Base-by-base conservation (phyloP, 1,140 invertebrate genomes). In the Drosophila quadrilineata region DNA sequence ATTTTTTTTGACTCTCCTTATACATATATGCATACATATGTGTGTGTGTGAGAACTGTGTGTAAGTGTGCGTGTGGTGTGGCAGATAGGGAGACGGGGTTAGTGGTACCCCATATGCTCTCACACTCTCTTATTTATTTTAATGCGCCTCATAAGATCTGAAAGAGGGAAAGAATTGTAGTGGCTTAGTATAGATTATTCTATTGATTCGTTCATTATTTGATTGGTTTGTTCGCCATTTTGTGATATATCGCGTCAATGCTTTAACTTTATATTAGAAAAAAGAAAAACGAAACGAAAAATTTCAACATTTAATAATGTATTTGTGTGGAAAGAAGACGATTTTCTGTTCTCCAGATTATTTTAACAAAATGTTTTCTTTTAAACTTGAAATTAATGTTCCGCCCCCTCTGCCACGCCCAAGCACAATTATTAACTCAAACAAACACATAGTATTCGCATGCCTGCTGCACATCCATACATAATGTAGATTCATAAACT, bases 191-290 rank as follows among this genome's bases (percentile, higher is more conserved):
- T n/a, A n/a, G n/a, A n/a, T 50, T 48, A 48, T 73, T 67, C 46
- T 54, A 22, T 43, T 54, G n/a, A 31, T 40, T 24, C n/a, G 14
- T 50, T 52, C 9, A 36, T 70, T 29, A 8, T 53, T 60, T 35
- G n/a, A n/a, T 68, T 84, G 62, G 74, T 77, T 84, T 75, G 75
- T 77, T 73, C 64, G 46, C 58, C 76, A 71, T 82, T 71, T 82
- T 84, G 77, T 82, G 77, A 82, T 82, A 82, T 80, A 67, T 73
- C 41, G 33, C 35, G n/a, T 57, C 53, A 40, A 57, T 64, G 6
- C 56, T 53, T 46, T 53, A 57, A 19, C 48, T 52, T 38, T 56
- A 29, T 52, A 60, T 49, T 50, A 43, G 36, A 66, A 38, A 16
- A 36, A 54, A 31, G 36, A 6, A 50, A 35, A 29, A 41, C 24